Evolutionary conservation across 2,888 invertebrate species (phyloP), one percentile per base, ranked within the genome.

Genomic region (Auanema sp.): DNA sequence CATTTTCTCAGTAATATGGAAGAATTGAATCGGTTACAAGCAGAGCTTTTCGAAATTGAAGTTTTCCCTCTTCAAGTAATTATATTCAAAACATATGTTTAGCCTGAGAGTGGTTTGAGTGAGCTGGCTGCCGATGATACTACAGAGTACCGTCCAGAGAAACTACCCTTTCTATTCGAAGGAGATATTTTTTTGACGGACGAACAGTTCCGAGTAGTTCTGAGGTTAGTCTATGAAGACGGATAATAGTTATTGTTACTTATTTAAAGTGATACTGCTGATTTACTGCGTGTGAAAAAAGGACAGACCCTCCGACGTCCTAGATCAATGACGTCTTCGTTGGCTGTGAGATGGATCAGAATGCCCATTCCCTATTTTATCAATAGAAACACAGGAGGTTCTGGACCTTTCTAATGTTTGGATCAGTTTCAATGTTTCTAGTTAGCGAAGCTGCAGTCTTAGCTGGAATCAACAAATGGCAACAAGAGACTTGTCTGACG

Each of bases 141-240:
- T 5, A 33, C 33, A 33, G 4, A 33, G 33, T 33, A 33, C 33
- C 3, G 33, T 5, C 78, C 78, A 10, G 74, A 75, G 40, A 64
- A 73, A 23, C 59, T 67, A 41, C 78, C 80, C 5, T 77, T 76
- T 49, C 70, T 80, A n/a, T 80, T 80, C 59, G 79, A 80, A 66
- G 80, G 80, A 60, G 80, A 80, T 58, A 78, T 80, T 63, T 67
- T 81, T 43, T 59, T 80, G 42, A 79, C 75, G 1, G 65, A 70
- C 50, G 71, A 72, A 21, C 79, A 80, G 54, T 68, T 79, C 71
- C 68, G 75, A 25, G 60, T 61, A 12, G 59, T 77, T 10, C 24
- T 78, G 10, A 58, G 42, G 73, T 75, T 11, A 18, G 58, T 53
- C 14, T 12, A 18, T 10, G 8, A 25, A n/a, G 6, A 41, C 40